These are phyloP conservation scores for Mythimna loreyi DNA, from an alignment of 2,888 invertebrate species.

Conservation along the genomic window DNA sequence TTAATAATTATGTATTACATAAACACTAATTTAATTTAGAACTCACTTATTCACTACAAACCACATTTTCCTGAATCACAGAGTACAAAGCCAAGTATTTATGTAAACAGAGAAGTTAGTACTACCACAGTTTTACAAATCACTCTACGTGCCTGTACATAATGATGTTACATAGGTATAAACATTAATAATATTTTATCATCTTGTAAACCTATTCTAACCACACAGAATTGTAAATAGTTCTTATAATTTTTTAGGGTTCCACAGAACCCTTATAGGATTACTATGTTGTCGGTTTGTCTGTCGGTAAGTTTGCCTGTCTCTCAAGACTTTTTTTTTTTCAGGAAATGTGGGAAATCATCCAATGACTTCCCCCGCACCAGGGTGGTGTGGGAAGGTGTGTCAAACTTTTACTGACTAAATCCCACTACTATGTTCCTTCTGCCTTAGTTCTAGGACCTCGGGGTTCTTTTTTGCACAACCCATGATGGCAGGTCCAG, in stretches of 20 bases:
- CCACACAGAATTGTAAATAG: not conserved
- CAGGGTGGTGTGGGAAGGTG: too few species aligned
- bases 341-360: too few species aligned
- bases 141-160: not conserved
- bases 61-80: slow-evolving; percentile 34
- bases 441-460: too few species aligned
- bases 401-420: too few species aligned
- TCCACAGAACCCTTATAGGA: not conserved
- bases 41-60: slow-evolving; percentile 1
- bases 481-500: too few species aligned
- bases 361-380: too few species aligned
- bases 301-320: too few species aligned
- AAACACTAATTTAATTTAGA: slow-evolving; percentile 10
- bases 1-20: not conserved
- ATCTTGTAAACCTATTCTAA: not conserved
- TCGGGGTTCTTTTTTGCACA: too few species aligned
- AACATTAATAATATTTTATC: not conserved
- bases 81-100: slow-evolving; percentile 18
- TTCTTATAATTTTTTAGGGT: not conserved
- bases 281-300: too few species aligned
- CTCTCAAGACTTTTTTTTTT: too few species aligned
- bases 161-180: not conserved
- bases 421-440: too few species aligned
- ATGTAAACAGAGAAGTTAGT: not conserved
- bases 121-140: not conserved